phyloP scores from a whole-genome alignment of 2,797 vertebrate species.

The Epinephelus coioides region DNA sequence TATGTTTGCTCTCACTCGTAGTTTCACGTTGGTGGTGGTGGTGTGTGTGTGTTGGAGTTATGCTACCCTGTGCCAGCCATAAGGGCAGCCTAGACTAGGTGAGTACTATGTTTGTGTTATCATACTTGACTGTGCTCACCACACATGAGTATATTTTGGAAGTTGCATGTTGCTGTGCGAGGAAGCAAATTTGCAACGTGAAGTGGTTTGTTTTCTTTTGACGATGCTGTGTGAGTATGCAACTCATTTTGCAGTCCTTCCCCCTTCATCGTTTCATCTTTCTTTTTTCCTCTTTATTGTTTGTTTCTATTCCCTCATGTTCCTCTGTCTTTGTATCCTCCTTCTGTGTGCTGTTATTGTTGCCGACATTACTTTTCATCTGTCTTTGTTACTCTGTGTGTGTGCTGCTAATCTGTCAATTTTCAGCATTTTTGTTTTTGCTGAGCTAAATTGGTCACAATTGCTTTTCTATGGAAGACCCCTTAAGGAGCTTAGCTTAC shows the following conservation, averaged over 20 bases:
- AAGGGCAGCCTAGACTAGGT: constrained; percentile 82
- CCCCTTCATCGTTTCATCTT: neutral
- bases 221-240: constrained; percentile 3
- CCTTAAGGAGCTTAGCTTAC: constrained; percentile 49
- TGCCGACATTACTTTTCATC: constrained; percentile 35
- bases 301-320: neutral
- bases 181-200: constrained; percentile 20
- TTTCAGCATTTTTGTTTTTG: constrained; percentile 43
- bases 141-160: constrained; percentile 18
- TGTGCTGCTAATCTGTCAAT: constrained; percentile 49
- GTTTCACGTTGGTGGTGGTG: constrained; percentile 61
- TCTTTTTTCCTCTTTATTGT: neutral
- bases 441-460: constrained; percentile 51
- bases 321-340: neutral
- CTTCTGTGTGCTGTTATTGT: constrained; percentile 4
- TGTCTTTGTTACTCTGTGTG: constrained; percentile 16
- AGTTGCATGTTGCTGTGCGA: constrained; percentile 38
- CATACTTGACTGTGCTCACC: constrained; percentile 40
- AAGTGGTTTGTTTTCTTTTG: constrained; percentile 6
- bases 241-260: constrained; percentile 4
- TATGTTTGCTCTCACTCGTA: constrained; percentile 64
- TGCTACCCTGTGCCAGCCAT: constrained; percentile 76
- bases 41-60: constrained; percentile 75
- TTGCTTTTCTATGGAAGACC: constrained; percentile 45
- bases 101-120: constrained; percentile 74